Conservation (phyloP, 2,888 invertebrate species). For the Timema podura region DNA sequence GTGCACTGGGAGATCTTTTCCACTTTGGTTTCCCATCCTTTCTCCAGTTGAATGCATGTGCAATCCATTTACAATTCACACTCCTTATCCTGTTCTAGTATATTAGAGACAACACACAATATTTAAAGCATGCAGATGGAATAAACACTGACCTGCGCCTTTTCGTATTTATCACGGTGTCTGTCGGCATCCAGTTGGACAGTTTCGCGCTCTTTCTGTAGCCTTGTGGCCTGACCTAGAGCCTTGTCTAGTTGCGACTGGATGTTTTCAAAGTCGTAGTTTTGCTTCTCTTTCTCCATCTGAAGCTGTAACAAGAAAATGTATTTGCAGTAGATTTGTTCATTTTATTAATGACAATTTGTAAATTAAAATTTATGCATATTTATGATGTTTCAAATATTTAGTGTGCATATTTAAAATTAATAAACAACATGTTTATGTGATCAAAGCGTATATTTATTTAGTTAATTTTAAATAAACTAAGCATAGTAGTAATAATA, state of each 20-base stretch:
- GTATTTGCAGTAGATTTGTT: too few relatives aligned
- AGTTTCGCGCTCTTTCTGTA: slow-evolving; percentile 86
- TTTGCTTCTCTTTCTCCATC: slow-evolving; percentile 86
- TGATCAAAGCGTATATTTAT: too few relatives aligned
- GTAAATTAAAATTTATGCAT: not conserved
- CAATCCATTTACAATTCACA: too few relatives aligned
- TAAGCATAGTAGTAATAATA: too few relatives aligned
- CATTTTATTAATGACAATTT: not conserved
- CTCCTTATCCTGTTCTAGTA: too few relatives aligned
- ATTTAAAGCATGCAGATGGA: too few relatives aligned
- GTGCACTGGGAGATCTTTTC: too few relatives aligned
- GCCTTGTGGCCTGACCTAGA: slow-evolving; percentile 76
- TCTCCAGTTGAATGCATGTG: too few relatives aligned
- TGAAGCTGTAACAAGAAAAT: slow-evolving; percentile 48
- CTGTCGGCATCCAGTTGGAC: slow-evolving; percentile 80
- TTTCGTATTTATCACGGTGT: slow-evolving; percentile 83
- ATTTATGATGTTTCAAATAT: not conserved
- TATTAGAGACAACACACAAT: too few relatives aligned
- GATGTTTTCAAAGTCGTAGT: slow-evolving; percentile 85
- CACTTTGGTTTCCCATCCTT: too few relatives aligned
- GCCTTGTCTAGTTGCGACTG: slow-evolving; percentile 90
- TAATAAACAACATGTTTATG: too few relatives aligned
- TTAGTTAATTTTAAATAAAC: too few relatives aligned
- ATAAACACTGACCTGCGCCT: slow-evolving; percentile 74
- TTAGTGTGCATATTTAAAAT: not conserved